Base-by-base conservation (phyloP, 2,888 invertebrate species). In the Melieria omissa region DNA sequence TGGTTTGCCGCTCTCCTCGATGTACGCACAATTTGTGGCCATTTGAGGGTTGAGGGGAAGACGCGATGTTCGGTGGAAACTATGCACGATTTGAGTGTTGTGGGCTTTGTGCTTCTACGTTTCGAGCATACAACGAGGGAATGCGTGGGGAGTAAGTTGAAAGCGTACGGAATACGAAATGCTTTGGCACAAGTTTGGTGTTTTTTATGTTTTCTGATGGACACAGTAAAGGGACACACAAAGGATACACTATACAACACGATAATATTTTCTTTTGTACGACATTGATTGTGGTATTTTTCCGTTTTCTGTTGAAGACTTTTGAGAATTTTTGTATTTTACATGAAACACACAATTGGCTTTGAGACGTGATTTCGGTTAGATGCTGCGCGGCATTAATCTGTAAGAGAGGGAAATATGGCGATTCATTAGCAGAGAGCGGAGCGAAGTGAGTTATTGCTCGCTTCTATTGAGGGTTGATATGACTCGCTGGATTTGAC, bases 11-110 rank as follows among this genome's bases (percentile, higher is more conserved):
- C 70, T 61, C 74, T 82, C 79, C 77, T 82, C 83, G 52, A 79
- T 83, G 61, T 78, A 78, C 69, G 82, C 81, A 73, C 78, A 83
- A 77, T 84, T 83, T 76, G 84, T 84, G 80, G 84, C 86, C 85
- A 85, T 85, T 80, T 75, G 73, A 63, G 63, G n/a, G 16, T 14
- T 12, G 29, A 7, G 9, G 41, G 4, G 54, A 29, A 29, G 29
- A 29, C 10, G 29, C 44, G 42, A 5, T 66, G n/a, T 55, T 54
- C 29, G 14, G 14, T 55, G 10, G 45, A 16, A 57, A 16, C 44
- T 44, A 14, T 61, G 54, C 55, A 42, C 44, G 16, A 8, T 60
- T 54, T 1, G 46, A 8, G 16, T 5, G n/a, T 67, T 64, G 29
- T 29, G 29, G 29, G 29, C 29, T 29, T 29, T 29, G 3, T 29